These are phyloP conservation scores for Myotis pilosus DNA, from an alignment of 2,797 vertebrate species.

Conservation along the genomic window DNA sequence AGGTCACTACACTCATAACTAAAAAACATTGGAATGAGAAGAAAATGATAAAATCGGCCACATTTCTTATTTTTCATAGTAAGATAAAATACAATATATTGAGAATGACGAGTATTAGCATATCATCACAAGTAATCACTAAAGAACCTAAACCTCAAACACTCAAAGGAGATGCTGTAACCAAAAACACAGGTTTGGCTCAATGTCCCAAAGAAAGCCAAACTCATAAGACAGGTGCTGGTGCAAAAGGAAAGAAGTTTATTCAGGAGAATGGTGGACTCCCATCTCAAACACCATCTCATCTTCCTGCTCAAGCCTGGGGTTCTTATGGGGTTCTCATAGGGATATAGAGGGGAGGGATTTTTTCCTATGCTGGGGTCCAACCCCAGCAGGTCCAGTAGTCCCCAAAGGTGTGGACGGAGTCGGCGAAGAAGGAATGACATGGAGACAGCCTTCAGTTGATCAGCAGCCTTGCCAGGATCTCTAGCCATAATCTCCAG, in stretches of 20 bases:
- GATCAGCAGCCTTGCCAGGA: too few species aligned
- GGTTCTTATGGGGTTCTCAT: background rate
- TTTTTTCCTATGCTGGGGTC: background rate
- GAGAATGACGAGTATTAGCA: background rate
- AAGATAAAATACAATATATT: rapidly evolving
- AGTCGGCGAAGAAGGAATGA: too few species aligned
- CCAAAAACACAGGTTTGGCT: background rate
- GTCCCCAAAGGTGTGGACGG: too few species aligned
- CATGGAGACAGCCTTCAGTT: too few species aligned
- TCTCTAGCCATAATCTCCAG: too few species aligned
- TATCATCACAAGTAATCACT: background rate
- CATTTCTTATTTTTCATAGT: background rate
- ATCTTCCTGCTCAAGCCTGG: background rate
- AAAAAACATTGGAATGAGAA: background rate
- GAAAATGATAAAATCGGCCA: background rate
- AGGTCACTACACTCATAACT: background rate
- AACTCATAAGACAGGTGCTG: background rate
- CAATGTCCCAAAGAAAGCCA: background rate
- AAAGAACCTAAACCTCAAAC: background rate
- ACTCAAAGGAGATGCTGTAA: background rate
- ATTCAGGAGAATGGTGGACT: background rate
- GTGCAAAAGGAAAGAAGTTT: background rate
- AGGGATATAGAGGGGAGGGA: background rate
- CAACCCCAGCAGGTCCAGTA: too few species aligned
- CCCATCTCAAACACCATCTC: background rate